A percentile compares a stretch with the other conserved stretches of the same genome.
Conservation (phyloP, 2,797 vertebrate species). For the Ispidina lecontei region DNA sequence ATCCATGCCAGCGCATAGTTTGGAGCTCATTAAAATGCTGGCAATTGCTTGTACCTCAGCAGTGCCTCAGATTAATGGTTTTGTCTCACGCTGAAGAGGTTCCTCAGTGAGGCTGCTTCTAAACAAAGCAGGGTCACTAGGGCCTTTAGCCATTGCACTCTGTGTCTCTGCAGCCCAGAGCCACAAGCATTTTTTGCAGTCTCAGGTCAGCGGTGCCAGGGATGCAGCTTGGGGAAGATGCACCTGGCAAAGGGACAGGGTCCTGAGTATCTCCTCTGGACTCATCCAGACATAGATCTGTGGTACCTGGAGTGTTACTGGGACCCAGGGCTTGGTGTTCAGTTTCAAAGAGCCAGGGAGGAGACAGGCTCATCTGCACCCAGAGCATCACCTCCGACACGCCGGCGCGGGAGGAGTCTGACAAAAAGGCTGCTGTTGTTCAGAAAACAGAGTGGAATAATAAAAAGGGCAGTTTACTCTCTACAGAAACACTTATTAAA, state of each 20-base stretch:
- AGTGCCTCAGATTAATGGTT: slow-evolving; percentile 20
- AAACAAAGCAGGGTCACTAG: neutral
- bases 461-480: slow-evolving; percentile 36
- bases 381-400: neutral
- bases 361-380: fast-evolving
- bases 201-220: neutral
- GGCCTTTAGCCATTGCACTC: neutral
- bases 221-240: neutral
- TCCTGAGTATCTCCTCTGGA: neutral
- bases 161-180: neutral
- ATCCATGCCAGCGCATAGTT: slow-evolving; percentile 15
- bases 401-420: neutral
- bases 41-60: slow-evolving; percentile 6
- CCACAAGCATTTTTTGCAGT: neutral
- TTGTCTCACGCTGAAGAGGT: neutral
- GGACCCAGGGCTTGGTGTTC: fast-evolving
- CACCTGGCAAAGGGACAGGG: fast-evolving
- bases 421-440: neutral
- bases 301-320: neutral
- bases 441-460: slow-evolving; percentile 6
- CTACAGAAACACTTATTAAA: slow-evolving; percentile 36
- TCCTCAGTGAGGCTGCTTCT: neutral
- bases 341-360: neutral
- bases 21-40: slow-evolving; percentile 49
- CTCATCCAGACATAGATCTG: fast-evolving